A percentile compares a stretch with the other conserved stretches of the same genome.
Evolutionary conservation across 2,113 vertebrate species (phyloP).

Genomic region (Scomber colias): DNA sequence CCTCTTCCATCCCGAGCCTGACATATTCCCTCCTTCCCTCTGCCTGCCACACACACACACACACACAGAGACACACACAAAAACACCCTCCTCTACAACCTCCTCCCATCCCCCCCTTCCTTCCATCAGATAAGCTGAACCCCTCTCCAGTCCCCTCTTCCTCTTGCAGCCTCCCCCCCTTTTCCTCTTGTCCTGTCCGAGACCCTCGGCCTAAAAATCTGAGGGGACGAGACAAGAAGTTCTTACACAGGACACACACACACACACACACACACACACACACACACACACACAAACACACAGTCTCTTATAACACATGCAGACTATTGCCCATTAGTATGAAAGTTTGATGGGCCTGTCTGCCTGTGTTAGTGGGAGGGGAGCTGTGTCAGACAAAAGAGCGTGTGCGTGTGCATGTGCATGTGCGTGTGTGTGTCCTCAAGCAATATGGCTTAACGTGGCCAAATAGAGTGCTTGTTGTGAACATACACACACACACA

Average conservation of each 20-base stretch:
- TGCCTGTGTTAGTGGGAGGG: slow-evolving; percentile 64
- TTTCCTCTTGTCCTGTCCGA: slow-evolving; percentile 37
- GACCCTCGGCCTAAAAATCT: slow-evolving; percentile 57
- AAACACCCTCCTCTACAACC: slow-evolving; percentile 17
- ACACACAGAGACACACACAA: slow-evolving; percentile 5
- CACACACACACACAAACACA: slow-evolving; percentile 20
- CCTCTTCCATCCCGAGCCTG: slow-evolving; percentile 37
- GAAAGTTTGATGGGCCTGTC: slow-evolving; percentile 83
- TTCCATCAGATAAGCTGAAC: slow-evolving; percentile 69
- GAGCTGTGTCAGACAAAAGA: slow-evolving; percentile 66
- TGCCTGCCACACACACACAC: not conserved
- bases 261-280: slow-evolving; percentile 32
- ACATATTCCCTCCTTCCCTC: slow-evolving; percentile 14
- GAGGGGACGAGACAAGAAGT: slow-evolving; percentile 50
- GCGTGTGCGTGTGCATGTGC: slow-evolving; percentile 10
- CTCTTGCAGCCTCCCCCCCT: not conserved
- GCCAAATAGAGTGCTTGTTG: slow-evolving; percentile 42
- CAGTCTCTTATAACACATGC: slow-evolving; percentile 53
- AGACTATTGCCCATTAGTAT: slow-evolving; percentile 80
- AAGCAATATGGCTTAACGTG: slow-evolving; percentile 39
- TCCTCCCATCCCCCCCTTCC: slow-evolving; percentile 43
- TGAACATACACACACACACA: slow-evolving; percentile 48
- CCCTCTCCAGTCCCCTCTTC: slow-evolving; percentile 37
- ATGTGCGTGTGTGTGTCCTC: slow-evolving; percentile 33
- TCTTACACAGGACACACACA: slow-evolving; percentile 28